phyloP scores from a whole-genome alignment of 2,113 vertebrate genomes.

The Australoheros scitulus region DNA sequence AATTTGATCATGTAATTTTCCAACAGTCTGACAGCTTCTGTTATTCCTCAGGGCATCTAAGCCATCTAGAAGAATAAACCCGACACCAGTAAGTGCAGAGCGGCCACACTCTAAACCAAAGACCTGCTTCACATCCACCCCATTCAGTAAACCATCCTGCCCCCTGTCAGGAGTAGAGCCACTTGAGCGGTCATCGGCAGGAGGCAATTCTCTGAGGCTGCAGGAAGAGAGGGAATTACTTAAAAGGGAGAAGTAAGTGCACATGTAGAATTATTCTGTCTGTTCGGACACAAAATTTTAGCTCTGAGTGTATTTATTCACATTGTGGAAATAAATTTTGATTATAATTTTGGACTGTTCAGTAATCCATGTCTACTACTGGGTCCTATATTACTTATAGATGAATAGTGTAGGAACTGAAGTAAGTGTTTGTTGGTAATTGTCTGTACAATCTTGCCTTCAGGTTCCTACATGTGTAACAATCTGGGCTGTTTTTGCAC shows the following conservation, averaged over 20 bases:
- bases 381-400: neutral
- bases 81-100: conserved; percentile 92
- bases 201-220: conserved; percentile 77
- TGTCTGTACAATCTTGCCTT: neutral
- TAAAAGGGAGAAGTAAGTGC: conserved; percentile 88
- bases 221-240: conserved; percentile 95
- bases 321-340: neutral
- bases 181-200: conserved; percentile 59
- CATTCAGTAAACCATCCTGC: conserved; percentile 82
- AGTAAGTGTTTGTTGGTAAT: neutral
- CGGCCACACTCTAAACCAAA: conserved; percentile 92
- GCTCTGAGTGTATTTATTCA: neutral
- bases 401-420: neutral
- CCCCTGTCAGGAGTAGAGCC: conserved; percentile 74
- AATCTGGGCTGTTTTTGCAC: neutral
- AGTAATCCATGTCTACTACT: neutral
- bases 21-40: neutral
- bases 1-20: neutral
- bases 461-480: neutral
- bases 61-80: conserved; percentile 95
- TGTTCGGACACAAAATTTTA: neutral
- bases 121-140: conserved; percentile 95
- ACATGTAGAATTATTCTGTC: neutral
- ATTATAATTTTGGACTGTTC: neutral
- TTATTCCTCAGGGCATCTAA: conserved; percentile 83